phyloP scores from a whole-genome alignment of 2,888 invertebrate species.

The Sceliomorpha sp. region DNA sequence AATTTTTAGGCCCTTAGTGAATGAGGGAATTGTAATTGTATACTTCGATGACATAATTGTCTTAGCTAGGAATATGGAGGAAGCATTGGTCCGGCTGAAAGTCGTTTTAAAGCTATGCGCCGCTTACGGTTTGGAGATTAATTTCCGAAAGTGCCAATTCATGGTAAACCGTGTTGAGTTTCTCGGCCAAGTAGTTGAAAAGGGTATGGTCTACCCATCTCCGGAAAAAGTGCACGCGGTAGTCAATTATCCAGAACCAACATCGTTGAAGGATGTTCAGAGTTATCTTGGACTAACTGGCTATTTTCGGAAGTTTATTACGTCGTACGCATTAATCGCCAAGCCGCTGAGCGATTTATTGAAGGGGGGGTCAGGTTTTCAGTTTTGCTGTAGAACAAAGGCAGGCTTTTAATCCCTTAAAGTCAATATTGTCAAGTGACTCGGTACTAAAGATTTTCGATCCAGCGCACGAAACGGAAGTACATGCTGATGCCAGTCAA shows the following conservation, averaged over 20 bases:
- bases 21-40: slow-evolving; percentile 4
- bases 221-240: slow-evolving; percentile 27
- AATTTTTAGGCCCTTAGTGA: slow-evolving; percentile 11
- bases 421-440: too few species aligned
- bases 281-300: too few species aligned
- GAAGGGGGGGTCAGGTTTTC: too few species aligned
- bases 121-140: slow-evolving; percentile 17
- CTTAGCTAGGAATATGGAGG: background rate
- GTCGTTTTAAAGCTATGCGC: slow-evolving; percentile 37
- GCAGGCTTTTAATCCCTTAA: too few species aligned
- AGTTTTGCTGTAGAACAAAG: too few species aligned
- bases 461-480: too few species aligned
- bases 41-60: slow-evolving; percentile 24
- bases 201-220: slow-evolving; percentile 21
- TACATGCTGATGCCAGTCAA: too few species aligned
- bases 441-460: too few species aligned
- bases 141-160: slow-evolving; percentile 19
- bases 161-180: slow-evolving; percentile 31
- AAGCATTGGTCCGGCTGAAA: slow-evolving; percentile 24
- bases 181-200: slow-evolving; percentile 22
- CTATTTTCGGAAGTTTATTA: too few species aligned
- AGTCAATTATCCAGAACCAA: slow-evolving; percentile 26
- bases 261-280: slow-evolving; percentile 6
- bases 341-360: too few species aligned
- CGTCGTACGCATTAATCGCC: too few species aligned